Evolutionary conservation across 2,797 vertebrate species (phyloP).

Genomic region (Potorous gilbertii): DNA sequence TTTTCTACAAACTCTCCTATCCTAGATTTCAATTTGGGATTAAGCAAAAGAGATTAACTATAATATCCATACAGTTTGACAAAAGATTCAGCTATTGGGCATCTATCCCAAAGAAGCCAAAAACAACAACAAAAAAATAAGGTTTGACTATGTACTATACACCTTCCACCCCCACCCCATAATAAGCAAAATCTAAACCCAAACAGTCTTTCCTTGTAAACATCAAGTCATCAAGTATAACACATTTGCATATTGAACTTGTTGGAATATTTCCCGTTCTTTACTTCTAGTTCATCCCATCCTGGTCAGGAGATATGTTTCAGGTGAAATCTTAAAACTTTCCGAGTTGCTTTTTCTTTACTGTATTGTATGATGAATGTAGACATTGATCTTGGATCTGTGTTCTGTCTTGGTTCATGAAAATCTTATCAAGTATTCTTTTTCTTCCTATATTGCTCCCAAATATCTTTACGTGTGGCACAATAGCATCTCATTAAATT

Average conservation of each 20-base stretch:
- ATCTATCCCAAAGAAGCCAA: not conserved
- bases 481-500: too few species aligned
- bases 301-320: not conserved
- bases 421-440: not conserved
- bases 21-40: not conserved
- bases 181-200: not conserved
- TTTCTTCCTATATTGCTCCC: too few species aligned
- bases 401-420: not conserved
- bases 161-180: not conserved
- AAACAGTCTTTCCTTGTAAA: not conserved
- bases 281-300: not conserved
- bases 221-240: not conserved
- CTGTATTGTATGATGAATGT: not conserved
- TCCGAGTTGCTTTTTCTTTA: not conserved
- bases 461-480: too few species aligned
- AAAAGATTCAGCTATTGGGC: not conserved
- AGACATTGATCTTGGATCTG: not conserved
- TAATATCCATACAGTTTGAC: not conserved
- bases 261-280: not conserved
- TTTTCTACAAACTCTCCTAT: not conserved
- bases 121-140: not conserved
- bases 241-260: not conserved
- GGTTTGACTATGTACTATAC: not conserved
- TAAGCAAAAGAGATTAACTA: not conserved
- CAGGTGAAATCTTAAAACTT: not conserved